A percentile compares a stretch with the other conserved stretches of the same genome.
Conservation (phyloP, 1,140 invertebrate species). For the Lysiphlebus fabarum region DNA sequence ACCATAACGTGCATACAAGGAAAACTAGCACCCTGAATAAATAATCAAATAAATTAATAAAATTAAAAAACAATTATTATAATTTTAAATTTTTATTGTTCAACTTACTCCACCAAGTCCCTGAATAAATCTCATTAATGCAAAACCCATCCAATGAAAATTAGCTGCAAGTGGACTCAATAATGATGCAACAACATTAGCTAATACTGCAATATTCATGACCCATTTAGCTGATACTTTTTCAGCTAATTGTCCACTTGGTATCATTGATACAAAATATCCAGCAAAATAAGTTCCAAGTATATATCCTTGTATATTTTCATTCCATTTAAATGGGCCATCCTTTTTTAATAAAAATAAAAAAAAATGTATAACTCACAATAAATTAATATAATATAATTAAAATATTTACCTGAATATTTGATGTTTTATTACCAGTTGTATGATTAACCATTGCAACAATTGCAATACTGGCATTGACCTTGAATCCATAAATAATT, state of each 20-base stretch:
- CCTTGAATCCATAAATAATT: slow-evolving; percentile 83
- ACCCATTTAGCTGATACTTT: slow-evolving; percentile 79
- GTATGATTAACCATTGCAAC: slow-evolving; percentile 85
- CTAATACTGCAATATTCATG: slow-evolving; percentile 73
- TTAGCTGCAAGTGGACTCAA: slow-evolving; percentile 66
- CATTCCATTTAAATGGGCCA: slow-evolving; percentile 70
- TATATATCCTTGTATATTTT: slow-evolving; percentile 66
- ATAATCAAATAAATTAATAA: slow-evolving; percentile 1
- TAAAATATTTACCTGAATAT: not conserved
- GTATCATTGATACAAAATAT: slow-evolving; percentile 76
- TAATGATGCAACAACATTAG: slow-evolving; percentile 74
- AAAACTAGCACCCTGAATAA: slow-evolving; percentile 64
- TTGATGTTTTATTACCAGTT: slow-evolving; percentile 44
- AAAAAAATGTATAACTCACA: too few species aligned
- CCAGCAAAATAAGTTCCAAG: slow-evolving; percentile 85
- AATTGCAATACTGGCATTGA: slow-evolving; percentile 83
- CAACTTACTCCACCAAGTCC: slow-evolving; percentile 78
- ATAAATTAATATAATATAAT: not conserved
- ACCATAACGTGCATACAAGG: slow-evolving; percentile 77
- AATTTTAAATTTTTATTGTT: not conserved
- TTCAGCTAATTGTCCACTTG: slow-evolving; percentile 74
- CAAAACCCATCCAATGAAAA: slow-evolving; percentile 59
- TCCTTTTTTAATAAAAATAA: too few species aligned
- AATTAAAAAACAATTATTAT: not conserved
- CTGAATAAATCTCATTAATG: slow-evolving; percentile 70